Conservation (phyloP, 2,113 vertebrate species). For the Eublepharis macularius region DNA sequence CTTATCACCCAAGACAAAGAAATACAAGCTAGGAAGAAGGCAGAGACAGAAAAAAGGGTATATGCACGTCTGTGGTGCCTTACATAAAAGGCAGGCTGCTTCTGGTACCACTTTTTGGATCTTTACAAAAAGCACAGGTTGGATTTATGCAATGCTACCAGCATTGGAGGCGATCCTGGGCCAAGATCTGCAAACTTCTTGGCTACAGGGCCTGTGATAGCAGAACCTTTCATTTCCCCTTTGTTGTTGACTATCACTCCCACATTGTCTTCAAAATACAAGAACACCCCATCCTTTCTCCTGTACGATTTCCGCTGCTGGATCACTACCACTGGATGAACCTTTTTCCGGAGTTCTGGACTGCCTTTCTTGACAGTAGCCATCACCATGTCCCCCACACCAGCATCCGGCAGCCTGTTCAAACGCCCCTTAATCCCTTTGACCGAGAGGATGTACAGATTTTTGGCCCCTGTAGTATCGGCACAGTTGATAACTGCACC, state of each 20-base stretch:
- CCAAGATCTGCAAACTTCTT: constrained; percentile 99
- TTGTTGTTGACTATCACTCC: constrained; percentile 98
- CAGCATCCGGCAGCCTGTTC: constrained; percentile 92
- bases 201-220: constrained; percentile 97
- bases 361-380: constrained; percentile 97
- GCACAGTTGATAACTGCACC: constrained; percentile 98
- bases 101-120: constrained; percentile 58
- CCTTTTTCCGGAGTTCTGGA: constrained; percentile 94
- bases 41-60: neutral
- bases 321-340: constrained; percentile 97
- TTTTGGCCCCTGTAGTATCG: constrained; percentile 96
- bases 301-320: constrained; percentile 96
- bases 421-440: constrained; percentile 96
- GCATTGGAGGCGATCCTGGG: constrained; percentile 99
- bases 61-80: no score
- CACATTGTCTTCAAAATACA: constrained; percentile 98
- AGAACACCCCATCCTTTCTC: constrained; percentile 96
- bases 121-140: neutral
- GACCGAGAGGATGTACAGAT: constrained; percentile 96
- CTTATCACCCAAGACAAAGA: neutral
- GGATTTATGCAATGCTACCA: constrained; percentile 91
- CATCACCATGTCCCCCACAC: constrained; percentile 99
- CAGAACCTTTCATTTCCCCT: constrained; percentile 99
- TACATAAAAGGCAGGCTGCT: no score
- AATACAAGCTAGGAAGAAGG: neutral